Conservation (phyloP, 1,140 invertebrate genomes). For the Pseudomyrmex flavicornis region DNA sequence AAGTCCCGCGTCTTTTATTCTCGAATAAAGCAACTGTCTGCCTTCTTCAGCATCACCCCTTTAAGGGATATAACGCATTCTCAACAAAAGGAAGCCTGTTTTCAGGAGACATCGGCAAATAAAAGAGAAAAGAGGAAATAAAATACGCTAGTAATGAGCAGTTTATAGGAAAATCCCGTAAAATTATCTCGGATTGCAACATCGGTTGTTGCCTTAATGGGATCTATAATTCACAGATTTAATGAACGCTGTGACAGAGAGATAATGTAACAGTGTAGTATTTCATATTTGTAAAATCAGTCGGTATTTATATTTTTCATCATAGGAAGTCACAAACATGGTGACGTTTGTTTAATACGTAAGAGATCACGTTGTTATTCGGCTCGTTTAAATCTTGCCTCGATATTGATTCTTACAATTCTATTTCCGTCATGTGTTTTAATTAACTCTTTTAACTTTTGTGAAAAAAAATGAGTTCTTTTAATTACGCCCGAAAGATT, state of each 20-base stretch:
- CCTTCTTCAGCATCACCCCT: constrained; percentile 29
- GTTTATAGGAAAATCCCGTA: constrained; percentile 47
- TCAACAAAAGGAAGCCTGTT: constrained; percentile 34
- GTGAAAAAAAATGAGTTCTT: too few species aligned
- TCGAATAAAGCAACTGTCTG: constrained; percentile 25
- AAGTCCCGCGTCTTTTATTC: constrained; percentile 39
- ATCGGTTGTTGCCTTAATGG: constrained; percentile 29
- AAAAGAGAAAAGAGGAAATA: constrained; percentile 36
- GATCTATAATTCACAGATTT: constrained; percentile 31
- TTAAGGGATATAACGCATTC: constrained; percentile 38
- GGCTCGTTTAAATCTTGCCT: background rate
- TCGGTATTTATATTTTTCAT: background rate
- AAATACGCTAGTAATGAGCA: constrained; percentile 35
- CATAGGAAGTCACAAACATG: background rate
- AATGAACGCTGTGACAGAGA: background rate
- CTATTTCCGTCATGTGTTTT: too few species aligned
- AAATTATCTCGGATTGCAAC: constrained; percentile 24
- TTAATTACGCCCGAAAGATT: background rate
- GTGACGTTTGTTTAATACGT: background rate
- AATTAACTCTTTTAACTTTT: background rate
- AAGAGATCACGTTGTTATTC: background rate
- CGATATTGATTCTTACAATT: too few species aligned
- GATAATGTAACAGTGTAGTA: background rate
- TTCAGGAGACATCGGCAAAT: constrained; percentile 30
- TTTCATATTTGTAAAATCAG: background rate